Percentiles rank a stretch among this genome's conserved stretches.
phyloP scores from a whole-genome alignment of 1,140 invertebrate species.

The Temnothorax longispinosus region DNA sequence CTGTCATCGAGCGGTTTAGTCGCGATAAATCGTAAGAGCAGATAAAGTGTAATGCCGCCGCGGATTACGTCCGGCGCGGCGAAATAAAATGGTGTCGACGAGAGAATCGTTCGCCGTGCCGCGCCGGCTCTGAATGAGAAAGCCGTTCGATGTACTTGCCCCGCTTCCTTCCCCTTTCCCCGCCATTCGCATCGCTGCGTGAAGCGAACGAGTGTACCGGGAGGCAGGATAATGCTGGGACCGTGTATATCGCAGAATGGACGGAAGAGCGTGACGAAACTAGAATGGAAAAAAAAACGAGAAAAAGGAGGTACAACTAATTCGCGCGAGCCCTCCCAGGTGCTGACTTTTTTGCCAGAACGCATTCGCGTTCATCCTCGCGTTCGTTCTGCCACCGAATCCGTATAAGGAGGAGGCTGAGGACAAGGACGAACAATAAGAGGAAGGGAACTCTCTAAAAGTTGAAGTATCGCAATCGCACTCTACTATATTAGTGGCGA shows the following conservation, averaged over 20 bases:
- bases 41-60: conserved; percentile 16
- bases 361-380: conserved; percentile 1
- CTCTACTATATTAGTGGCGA: too few species aligned
- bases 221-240: conserved; percentile 66
- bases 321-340: conserved; percentile 73
- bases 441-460: too few species aligned
- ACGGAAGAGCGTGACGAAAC: conserved; percentile 45
- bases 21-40: conserved; percentile 12
- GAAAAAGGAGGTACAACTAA: conserved; percentile 50
- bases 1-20: conserved; percentile 23
- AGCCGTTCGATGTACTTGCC: conserved; percentile 69
- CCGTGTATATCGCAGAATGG: conserved; percentile 41
- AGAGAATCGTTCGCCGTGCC: not conserved
- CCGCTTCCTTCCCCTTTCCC: conserved; percentile 14
- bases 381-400: conserved; percentile 44
- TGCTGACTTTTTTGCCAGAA: conserved; percentile 66
- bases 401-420: conserved; percentile 61
- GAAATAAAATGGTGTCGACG: conserved; percentile 28
- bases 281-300: conserved; percentile 23
- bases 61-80: conserved; percentile 36
- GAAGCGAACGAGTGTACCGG: conserved; percentile 55
- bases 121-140: conserved; percentile 66
- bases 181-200: conserved; percentile 45
- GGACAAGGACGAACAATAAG: not conserved
- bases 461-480: too few species aligned